Percentiles rank a stretch among this genome's conserved stretches.
Evolutionary conservation across 1,140 invertebrate genomes (phyloP).

Genomic region (Homalodisca vitripennis): DNA sequence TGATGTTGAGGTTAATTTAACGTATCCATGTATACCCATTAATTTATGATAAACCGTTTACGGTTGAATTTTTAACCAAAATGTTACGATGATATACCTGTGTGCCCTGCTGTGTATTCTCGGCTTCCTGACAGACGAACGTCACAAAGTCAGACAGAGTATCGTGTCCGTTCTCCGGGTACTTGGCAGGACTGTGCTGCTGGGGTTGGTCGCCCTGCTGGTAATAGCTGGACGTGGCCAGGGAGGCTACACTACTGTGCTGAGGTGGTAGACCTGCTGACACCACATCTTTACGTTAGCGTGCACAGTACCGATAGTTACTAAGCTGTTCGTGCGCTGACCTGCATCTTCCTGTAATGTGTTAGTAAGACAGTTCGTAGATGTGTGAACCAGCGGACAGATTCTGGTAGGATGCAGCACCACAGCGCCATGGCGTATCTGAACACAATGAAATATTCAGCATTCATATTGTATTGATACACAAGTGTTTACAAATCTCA

Average conservation of each 20-base stretch:
- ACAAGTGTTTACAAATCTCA: too few relatives aligned
- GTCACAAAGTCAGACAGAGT: constrained; percentile 94
- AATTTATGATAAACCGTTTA: too few relatives aligned
- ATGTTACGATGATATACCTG: too few relatives aligned
- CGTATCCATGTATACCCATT: too few relatives aligned
- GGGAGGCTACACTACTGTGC: constrained; percentile 63
- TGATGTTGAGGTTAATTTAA: too few relatives aligned
- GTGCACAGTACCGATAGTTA: not conserved
- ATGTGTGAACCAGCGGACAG: not conserved
- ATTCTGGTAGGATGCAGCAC: too few relatives aligned
- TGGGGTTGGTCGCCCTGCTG: constrained; percentile 60
- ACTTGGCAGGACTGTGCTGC: constrained; percentile 65
- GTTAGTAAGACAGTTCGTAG: not conserved
- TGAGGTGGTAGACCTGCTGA: constrained; percentile 42
- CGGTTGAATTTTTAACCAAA: too few relatives aligned
- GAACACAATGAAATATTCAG: too few relatives aligned
- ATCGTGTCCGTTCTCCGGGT: constrained; percentile 83
- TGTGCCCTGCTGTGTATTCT: constrained; percentile 74
- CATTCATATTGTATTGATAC: too few relatives aligned
- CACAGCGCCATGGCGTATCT: too few relatives aligned
- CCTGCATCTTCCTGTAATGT: not conserved
- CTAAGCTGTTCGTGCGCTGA: not conserved
- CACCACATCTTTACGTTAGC: not conserved
- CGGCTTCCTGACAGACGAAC: constrained; percentile 92
- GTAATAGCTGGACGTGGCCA: constrained; percentile 67